phyloP scores from a whole-genome alignment of 2,888 invertebrate genomes.

The Eledone cirrhosa region DNA sequence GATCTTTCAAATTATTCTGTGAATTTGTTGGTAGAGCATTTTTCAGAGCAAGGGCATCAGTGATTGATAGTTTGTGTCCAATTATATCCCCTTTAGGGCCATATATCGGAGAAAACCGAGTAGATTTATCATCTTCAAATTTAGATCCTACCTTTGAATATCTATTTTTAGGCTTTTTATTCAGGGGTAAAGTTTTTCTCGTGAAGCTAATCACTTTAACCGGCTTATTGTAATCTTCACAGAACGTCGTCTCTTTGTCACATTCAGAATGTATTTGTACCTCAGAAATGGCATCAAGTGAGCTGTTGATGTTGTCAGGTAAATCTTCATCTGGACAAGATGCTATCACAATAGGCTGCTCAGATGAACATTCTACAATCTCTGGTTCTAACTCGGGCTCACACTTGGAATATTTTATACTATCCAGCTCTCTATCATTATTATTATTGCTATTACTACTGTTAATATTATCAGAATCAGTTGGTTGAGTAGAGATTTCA shows the following conservation, averaged over 20 bases:
- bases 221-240: background rate
- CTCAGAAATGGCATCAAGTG: background rate
- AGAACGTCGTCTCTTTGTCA: slow-evolving; percentile 9
- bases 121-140: slow-evolving; percentile 8
- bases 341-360: too few species aligned
- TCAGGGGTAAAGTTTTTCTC: background rate
- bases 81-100: slow-evolving; percentile 21
- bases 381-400: background rate
- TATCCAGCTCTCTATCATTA: background rate
- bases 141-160: background rate
- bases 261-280: slow-evolving; percentile 1
- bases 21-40: too few species aligned
- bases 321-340: background rate
- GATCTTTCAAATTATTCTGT: too few species aligned
- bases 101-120: slow-evolving; percentile 17
- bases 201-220: slow-evolving; percentile 14
- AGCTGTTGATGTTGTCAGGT: slow-evolving; percentile 1
- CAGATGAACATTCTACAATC: background rate
- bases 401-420: background rate
- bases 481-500: background rate
- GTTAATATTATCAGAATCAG: background rate
- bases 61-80: slow-evolving; percentile 18
- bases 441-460: background rate
- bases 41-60: slow-evolving; percentile 15
- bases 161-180: background rate